These are phyloP conservation scores for Charaxes varanes DNA, from an alignment of 1,140 invertebrate genomes.

Conservation along the genomic window DNA sequence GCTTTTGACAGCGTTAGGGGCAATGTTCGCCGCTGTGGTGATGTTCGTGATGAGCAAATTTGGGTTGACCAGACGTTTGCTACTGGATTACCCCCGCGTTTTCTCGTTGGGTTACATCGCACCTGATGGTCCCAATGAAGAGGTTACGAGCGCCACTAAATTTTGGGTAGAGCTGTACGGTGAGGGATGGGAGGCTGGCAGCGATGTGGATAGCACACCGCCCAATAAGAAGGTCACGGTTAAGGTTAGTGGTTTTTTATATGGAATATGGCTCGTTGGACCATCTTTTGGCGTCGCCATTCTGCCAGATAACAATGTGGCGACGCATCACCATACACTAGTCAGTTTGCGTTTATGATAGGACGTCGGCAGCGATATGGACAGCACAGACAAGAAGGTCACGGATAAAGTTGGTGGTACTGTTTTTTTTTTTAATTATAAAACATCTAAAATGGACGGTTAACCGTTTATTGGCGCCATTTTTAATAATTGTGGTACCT, in stretches of 20 bases:
- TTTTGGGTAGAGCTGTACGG: slow-evolving; percentile 84
- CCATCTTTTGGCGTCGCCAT: too few species aligned
- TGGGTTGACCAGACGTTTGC: slow-evolving; percentile 76
- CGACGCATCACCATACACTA: too few species aligned
- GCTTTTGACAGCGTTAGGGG: slow-evolving; percentile 57
- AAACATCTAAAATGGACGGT: too few species aligned
- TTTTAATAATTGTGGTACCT: too few species aligned
- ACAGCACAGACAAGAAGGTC: too few species aligned
- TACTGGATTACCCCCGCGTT: slow-evolving; percentile 75
- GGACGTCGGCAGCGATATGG: too few species aligned
- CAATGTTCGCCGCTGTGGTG: slow-evolving; percentile 75
- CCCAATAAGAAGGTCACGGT: slow-evolving; percentile 82
- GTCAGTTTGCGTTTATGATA: too few species aligned
- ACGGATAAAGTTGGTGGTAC: too few species aligned
- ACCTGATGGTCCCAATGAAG: slow-evolving; percentile 77
- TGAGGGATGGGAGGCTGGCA: slow-evolving; percentile 84
- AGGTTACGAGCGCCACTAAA: slow-evolving; percentile 75
- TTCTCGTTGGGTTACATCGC: slow-evolving; percentile 75
- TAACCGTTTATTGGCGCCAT: too few species aligned
- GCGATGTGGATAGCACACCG: slow-evolving; percentile 71
- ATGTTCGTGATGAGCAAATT: slow-evolving; percentile 81
- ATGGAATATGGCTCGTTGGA: too few species aligned
- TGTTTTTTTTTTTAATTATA: too few species aligned
- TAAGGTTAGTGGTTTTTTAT: slow-evolving; percentile 63
- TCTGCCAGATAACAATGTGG: too few species aligned